These are phyloP conservation scores for Formica aserva DNA, from an alignment of 2,888 invertebrate genomes.

Conservation along the genomic window DNA sequence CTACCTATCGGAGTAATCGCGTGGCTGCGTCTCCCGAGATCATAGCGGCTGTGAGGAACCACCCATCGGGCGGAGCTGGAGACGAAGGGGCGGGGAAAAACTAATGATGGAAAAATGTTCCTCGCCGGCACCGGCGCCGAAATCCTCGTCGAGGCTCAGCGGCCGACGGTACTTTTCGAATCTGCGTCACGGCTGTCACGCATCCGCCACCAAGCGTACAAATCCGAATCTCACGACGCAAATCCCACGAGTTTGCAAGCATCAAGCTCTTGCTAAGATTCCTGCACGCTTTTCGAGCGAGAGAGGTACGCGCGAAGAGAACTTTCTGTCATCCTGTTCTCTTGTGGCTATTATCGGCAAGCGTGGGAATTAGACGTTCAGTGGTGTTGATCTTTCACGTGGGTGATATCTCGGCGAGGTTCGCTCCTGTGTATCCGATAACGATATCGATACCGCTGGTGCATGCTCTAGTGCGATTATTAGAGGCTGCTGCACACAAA, in stretches of 20 bases:
- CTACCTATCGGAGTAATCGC: conserved; percentile 55
- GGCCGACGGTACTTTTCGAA: conserved; percentile 55
- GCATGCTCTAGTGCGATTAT: background rate
- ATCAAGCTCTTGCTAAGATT: conserved; percentile 5
- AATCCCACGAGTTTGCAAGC: conserved; percentile 5
- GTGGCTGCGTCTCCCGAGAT: conserved; percentile 8
- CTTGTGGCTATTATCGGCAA: conserved; percentile 1
- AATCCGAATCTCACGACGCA: conserved; percentile 14
- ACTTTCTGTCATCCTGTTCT: background rate
- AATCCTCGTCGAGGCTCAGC: conserved; percentile 40
- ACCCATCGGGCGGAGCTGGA: background rate
- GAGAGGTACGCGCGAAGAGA: background rate
- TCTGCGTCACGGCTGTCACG: conserved; percentile 38
- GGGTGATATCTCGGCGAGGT: conserved; percentile 29
- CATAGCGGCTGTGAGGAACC: conserved; percentile 4
- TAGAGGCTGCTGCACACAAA: conserved; percentile 14
- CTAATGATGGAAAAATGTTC: conserved; percentile 54
- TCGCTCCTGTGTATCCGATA: conserved; percentile 26
- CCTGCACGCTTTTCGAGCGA: background rate
- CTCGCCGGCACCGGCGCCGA: conserved; percentile 53
- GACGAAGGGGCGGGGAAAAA: conserved; percentile 34
- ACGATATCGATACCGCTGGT: conserved; percentile 17
- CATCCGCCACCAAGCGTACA: conserved; percentile 12
- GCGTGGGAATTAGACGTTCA: conserved; percentile 32
- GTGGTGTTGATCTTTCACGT: conserved; percentile 45